Base-by-base conservation (phyloP, 37 sponge, comb jelly and placozoan genomes). In the Petrosia ficiformis region DNA sequence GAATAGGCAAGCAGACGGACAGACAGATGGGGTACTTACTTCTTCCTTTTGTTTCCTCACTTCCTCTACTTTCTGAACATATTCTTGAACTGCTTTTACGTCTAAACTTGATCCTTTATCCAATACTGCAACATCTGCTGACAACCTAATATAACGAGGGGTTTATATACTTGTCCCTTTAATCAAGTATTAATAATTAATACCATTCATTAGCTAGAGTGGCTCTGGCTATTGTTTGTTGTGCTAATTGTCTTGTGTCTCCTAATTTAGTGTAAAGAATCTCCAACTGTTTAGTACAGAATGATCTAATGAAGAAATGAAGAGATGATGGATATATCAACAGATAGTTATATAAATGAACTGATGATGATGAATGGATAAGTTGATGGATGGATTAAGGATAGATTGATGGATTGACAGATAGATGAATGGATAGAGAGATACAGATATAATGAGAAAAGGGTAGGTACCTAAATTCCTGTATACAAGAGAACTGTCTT, bases 391-490 rank as follows among this genome's bases (percentile, higher is more conserved):
- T n/a, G n/a, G n/a, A n/a, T n/a, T n/a, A n/a, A n/a, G n/a, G n/a
- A n/a, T n/a, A n/a, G n/a, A n/a, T n/a, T n/a, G n/a, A n/a, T n/a
- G n/a, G n/a, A n/a, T n/a, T n/a, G n/a, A n/a, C n/a, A n/a, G n/a
- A n/a, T n/a, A n/a, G n/a, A n/a, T n/a, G n/a, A n/a, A n/a, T n/a
- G n/a, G n/a, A n/a, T n/a, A n/a, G n/a, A n/a, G n/a, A n/a, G n/a
- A n/a, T n/a, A n/a, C n/a, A n/a, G n/a, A n/a, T n/a, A n/a, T n/a
- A n/a, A n/a, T n/a, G n/a, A n/a, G n/a, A n/a, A n/a, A n/a, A n/a
- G n/a, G n/a, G n/a, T n/a, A n/a, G n/a, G n/a, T n/a, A 78, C 79
- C 57, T 42, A 40, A 86, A 67, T 59, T 86, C 80, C 44, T 79
- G 68, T 22, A 86, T 28, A 4, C 86, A 76, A 3, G 61, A 67